Base-by-base conservation (phyloP, 2,113 vertebrate species). In the Rhea pennata region DNA sequence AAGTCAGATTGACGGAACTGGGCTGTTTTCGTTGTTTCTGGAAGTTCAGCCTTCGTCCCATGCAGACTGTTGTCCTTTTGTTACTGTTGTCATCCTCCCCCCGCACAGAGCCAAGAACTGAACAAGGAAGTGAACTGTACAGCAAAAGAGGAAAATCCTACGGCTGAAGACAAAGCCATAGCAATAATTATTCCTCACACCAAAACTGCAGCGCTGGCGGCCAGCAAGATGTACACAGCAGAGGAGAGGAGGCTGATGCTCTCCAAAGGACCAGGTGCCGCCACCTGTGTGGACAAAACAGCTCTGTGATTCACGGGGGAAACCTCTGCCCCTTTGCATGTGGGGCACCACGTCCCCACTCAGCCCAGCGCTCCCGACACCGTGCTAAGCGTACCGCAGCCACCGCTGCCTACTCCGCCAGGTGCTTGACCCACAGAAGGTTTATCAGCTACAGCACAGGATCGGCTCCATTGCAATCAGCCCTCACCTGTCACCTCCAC, bases 311-410 rank as follows among this genome's bases (percentile, higher is more conserved):
- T 89, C 77, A 26, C 3, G 31, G 56, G 66, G 70, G 58, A 82
- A 54, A 3, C 0, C 0, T 0, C 12, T 17, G 70, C 84, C 84
- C 86, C 27, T 24, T 17, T 51, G 46, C 5, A 8, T 0, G 0
- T 31, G 26, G 39, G 51, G 87, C 77, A 67, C 91, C 77, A 73
- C 17, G 7, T 73, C 69, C 90, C 87, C 1, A 7, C 51, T 65
- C 26, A 20, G 27, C 53, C 50, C 54, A 44, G 70, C 22, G 62
- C 9, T 46, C 7, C 0, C 0, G 9, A 27, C 26, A 8, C 8
- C 29, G 53, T 14, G 7, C 53, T 15, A 53, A 53, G 51, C 5
- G 23, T 23, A 6, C 26, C 51, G 13, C 51, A 53, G 23, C 51
- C 51, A 53, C 23, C 21, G 22, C 9, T 51, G 21, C 50, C 44